Conservation (phyloP, 2,113 vertebrate species). For the Misgurnus anguillicaudatus region DNA sequence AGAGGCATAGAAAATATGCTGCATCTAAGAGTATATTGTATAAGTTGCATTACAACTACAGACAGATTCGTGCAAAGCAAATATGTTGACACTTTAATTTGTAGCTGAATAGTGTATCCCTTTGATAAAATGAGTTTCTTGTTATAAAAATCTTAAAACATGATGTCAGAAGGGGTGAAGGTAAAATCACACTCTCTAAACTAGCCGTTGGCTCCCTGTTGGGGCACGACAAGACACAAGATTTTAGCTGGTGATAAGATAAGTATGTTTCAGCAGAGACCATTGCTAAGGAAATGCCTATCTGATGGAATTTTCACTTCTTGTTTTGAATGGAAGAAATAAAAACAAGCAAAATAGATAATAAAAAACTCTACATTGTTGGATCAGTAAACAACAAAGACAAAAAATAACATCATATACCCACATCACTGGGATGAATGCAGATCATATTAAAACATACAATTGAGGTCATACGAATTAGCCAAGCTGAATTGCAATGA, state of each 20-base stretch:
- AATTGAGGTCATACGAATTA: too few relatives aligned
- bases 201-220: constrained; percentile 72
- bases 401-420: not conserved
- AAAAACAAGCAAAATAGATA: constrained; percentile 48
- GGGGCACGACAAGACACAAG: constrained; percentile 73
- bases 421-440: too few relatives aligned
- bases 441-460: too few relatives aligned
- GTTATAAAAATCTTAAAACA: constrained; percentile 38
- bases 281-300: constrained; percentile 77
- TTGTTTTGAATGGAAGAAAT: constrained; percentile 68
- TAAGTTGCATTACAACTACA: not conserved
- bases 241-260: constrained; percentile 75
- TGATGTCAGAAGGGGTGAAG: constrained; percentile 51
- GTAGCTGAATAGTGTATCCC: not conserved
- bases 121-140: not conserved
- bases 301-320: constrained; percentile 73
- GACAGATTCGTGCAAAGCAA: too few relatives aligned
- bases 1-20: not conserved
- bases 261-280: constrained; percentile 70
- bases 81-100: too few relatives aligned
- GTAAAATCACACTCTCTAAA: constrained; percentile 61
- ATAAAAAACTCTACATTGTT: constrained; percentile 62
- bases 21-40: not conserved
- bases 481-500: too few relatives aligned
- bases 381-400: constrained; percentile 54